These are phyloP conservation scores for Mionectes macconnelli DNA, from an alignment of 2,113 vertebrate genomes.

Conservation along the genomic window DNA sequence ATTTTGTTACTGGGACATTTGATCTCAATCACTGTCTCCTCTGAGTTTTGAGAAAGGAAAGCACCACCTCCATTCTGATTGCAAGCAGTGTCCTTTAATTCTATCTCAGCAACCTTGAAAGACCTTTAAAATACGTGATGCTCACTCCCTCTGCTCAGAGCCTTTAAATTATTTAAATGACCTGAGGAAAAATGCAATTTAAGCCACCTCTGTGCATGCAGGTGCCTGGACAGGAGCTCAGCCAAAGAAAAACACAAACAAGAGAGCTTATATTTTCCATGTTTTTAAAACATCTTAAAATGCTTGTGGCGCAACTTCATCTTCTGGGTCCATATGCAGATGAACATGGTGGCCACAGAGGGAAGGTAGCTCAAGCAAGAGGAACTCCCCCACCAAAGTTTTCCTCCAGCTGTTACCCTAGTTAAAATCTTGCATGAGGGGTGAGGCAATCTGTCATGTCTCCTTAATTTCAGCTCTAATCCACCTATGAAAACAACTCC, in stretches of 20 bases:
- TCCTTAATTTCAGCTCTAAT: background rate
- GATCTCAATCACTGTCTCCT: background rate
- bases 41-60: background rate
- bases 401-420: background rate
- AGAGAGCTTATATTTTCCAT: background rate
- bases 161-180: constrained; percentile 30
- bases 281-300: background rate
- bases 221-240: background rate
- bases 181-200: background rate
- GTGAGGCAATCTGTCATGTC: background rate
- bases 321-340: background rate
- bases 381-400: background rate
- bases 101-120: background rate
- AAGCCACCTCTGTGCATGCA: background rate
- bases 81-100: background rate
- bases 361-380: background rate
- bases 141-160: background rate
- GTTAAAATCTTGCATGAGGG: background rate
- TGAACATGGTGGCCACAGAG: background rate
- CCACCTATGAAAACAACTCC: fast-evolving
- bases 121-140: constrained; percentile 8
- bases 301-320: background rate
- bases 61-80: background rate
- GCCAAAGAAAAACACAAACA: background rate
- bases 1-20: background rate